Evolutionary conservation across 2,113 vertebrate genomes (phyloP).

Genomic region (Gymnocephalus cernua): DNA sequence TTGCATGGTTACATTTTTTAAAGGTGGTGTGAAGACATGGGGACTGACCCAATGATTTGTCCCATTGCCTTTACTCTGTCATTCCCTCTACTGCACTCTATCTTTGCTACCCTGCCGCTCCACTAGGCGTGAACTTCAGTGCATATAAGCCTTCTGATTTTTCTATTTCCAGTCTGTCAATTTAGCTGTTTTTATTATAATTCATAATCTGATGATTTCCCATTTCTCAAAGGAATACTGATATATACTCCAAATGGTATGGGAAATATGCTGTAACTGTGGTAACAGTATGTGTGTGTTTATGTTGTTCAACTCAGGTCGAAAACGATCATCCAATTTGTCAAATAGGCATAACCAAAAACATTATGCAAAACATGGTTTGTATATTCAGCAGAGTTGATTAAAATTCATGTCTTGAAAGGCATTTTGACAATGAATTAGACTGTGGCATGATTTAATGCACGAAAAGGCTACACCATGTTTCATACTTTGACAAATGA

Average conservation of each 20-base stretch:
- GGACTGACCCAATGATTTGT: neutral
- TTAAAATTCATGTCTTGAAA: slow-evolving; percentile 7
- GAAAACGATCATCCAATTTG: slow-evolving; percentile 10
- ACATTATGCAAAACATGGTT: slow-evolving; percentile 5
- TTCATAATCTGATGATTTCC: neutral
- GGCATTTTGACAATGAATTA: slow-evolving; percentile 22
- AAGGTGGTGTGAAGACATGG: neutral
- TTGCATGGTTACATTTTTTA: slow-evolving; percentile 1
- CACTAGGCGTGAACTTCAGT: slow-evolving; percentile 3
- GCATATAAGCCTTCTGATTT: neutral
- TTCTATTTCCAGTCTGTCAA: neutral
- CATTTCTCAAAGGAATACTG: neutral
- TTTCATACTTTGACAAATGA: slow-evolving; percentile 23
- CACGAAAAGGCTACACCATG: neutral
- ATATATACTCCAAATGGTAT: neutral
- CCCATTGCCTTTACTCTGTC: neutral
- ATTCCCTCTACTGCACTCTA: slow-evolving; percentile 7
- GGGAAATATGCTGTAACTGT: neutral
- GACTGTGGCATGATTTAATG: neutral
- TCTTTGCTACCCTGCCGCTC: neutral
- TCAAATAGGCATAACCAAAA: slow-evolving; percentile 14
- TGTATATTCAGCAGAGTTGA: neutral
- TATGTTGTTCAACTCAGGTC: neutral
- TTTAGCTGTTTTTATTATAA: neutral
- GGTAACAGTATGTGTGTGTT: neutral